Evolutionary conservation across 2,888 invertebrate genomes (phyloP), one percentile per base, ranked within the genome.

Genomic region (Celastrina argiolus): DNA sequence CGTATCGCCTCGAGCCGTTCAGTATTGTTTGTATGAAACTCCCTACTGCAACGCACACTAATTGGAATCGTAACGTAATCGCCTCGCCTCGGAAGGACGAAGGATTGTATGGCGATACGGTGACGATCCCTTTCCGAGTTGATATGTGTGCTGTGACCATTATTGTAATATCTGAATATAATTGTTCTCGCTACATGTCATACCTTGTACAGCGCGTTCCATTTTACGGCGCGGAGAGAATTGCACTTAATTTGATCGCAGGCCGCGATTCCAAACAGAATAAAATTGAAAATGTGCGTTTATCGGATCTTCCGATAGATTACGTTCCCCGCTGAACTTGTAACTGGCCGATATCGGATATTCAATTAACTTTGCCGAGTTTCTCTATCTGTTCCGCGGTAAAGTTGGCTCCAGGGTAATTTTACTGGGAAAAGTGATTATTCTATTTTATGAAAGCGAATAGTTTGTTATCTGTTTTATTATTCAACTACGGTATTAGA

Each of bases 251-350:
- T 75, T 77, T 72, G 73, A 73, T 75, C 74, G 66, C 73, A 67
- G 67, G 70, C 66, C 71, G 66, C 71, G 75, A 74, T 72, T 73
- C 64, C 70, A 69, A 72, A 76, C 72, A 65, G 70, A 72, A 71
- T 69, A 67, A 72, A 76, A 74, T 76, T 75, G 75, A 75, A 75
- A 76, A 73, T 72, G 75, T 73, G 69, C 71, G 71, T 72, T 75
- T 72, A 75, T 73, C 72, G 67, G 69, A 67, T 69, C 67, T 70
- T 70, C 67, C 64, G 58, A 67, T 66, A 61, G 69, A 68, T 66
- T 69, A 61, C 66, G 70, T 69, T 69, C 51, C 26, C 16, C 22
- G 51, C 51, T 26, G 14, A 45, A 26, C 51, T 51, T 51, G 26
- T 51, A 51, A 51, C 51, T 51, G 51, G 22, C 51, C 22, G 22